These are phyloP conservation scores for Zoroaster sp. DNA, from an alignment of 53 echinoderm and acorn worm species.

Conservation along the genomic window DNA sequence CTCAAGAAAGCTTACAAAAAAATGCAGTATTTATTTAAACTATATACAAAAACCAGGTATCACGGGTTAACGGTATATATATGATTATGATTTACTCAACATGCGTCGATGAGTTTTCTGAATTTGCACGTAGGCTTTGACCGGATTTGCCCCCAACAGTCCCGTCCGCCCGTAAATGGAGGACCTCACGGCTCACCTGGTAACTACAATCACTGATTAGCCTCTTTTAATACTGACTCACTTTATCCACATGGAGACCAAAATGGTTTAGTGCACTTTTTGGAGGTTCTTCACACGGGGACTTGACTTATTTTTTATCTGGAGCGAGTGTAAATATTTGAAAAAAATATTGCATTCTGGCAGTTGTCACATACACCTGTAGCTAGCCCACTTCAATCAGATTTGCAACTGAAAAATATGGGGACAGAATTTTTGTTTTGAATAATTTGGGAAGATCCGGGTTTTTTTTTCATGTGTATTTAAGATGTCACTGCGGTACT, in stretches of 20 bases:
- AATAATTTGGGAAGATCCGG: too few relatives aligned
- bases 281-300: neutral
- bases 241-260: neutral
- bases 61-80: neutral
- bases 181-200: neutral
- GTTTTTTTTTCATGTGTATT: too few relatives aligned
- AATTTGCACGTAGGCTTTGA: neutral
- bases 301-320: neutral
- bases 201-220: neutral
- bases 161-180: neutral
- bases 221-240: neutral
- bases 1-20: neutral
- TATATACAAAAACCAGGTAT: neutral
- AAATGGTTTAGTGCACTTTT: conserved; percentile 38
- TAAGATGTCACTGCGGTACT: too few relatives aligned
- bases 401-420: too few relatives aligned
- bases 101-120: neutral
- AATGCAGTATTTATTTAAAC: neutral
- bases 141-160: conserved; percentile 37
- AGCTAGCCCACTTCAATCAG: neutral
- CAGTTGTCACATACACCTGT: too few relatives aligned
- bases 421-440: too few relatives aligned
- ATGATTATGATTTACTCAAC: neutral
- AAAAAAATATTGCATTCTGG: neutral
- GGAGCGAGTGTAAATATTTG: neutral